Evolutionary conservation across 2,888 invertebrate species (phyloP), one percentile per base, ranked within the genome.

Genomic region (Chalcosyrphus nemorum): DNA sequence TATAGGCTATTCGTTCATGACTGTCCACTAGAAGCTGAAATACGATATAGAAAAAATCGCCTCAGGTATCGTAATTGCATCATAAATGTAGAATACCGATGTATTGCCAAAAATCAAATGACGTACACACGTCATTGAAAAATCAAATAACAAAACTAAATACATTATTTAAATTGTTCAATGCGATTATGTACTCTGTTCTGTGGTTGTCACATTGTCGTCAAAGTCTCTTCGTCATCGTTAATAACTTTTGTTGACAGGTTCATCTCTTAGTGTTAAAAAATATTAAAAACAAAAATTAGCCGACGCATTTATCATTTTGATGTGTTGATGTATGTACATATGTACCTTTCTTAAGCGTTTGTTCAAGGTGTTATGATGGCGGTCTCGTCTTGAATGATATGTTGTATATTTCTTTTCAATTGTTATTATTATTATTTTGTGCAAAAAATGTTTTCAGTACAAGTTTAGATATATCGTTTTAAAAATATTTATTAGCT

Each of bases 1-100:
- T 91, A 90, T 89, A 90, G 89, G 86, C 88, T 91, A 85, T 88
- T 88, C 88, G 89, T 92, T 86, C 89, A 92, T 87, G 91, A 92
- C 87, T 91, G 91, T 88, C 92, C 92, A 81, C 89, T 92, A 87
- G 91, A 91, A 87, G 92, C 91, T 87, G 91, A 91, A 88, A 88
- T 92, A 88, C 89, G 88, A 87, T 91, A 88, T 89, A 88, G 89
- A 89, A 91, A 90, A 88, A 89, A 88, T 88, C 90, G 90, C 87
- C 91, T 91, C 90, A 91, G 91, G 92, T 91, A 91, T 88, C 87
- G 88, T 86, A 77, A 66, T 47, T 80, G 70, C 56, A 54, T 61
- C 32, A 21, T 63, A 21, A 50, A 41, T 63, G 38, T 52, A 50
- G 27, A 52, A 9, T n/a, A 21, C 32, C 7, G 29, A 32, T 50